Conservation (phyloP, 2,113 vertebrate species). For the Urocynchramus pylzowi region DNA sequence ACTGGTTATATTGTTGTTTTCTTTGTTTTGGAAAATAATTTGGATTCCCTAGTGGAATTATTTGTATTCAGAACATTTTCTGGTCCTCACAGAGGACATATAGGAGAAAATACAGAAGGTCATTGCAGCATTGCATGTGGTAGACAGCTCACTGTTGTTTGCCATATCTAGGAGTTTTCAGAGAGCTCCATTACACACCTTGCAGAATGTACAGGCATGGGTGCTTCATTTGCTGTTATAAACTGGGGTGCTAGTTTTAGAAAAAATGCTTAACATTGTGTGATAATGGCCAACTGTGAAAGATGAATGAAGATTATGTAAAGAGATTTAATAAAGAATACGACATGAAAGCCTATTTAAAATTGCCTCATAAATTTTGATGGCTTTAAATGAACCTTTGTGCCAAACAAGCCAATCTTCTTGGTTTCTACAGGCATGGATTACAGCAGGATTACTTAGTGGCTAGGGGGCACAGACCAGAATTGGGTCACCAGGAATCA, state of each 20-base stretch:
- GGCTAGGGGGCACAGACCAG: background rate
- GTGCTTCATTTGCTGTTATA: conserved; percentile 9
- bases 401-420: background rate
- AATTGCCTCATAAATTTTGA: conserved; percentile 31
- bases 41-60: background rate
- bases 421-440: background rate
- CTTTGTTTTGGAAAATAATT: background rate
- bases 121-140: background rate
- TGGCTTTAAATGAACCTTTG: background rate
- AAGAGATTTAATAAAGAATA: conserved; percentile 37
- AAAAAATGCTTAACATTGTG: background rate
- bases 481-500: background rate
- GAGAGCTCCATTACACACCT: conserved; percentile 1
- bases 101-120: conserved; percentile 14
- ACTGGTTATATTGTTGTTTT: background rate
- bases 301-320: conserved; percentile 17
- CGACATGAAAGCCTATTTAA: conserved; percentile 14
- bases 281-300: background rate
- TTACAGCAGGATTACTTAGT: background rate
- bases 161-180: conserved; percentile 21
- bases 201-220: background rate
- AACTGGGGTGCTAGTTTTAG: background rate
- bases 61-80: conserved; percentile 5
- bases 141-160: background rate
- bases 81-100: background rate